Conservation (phyloP, 1,140 invertebrate species). For the Habropoda laboriosa region DNA sequence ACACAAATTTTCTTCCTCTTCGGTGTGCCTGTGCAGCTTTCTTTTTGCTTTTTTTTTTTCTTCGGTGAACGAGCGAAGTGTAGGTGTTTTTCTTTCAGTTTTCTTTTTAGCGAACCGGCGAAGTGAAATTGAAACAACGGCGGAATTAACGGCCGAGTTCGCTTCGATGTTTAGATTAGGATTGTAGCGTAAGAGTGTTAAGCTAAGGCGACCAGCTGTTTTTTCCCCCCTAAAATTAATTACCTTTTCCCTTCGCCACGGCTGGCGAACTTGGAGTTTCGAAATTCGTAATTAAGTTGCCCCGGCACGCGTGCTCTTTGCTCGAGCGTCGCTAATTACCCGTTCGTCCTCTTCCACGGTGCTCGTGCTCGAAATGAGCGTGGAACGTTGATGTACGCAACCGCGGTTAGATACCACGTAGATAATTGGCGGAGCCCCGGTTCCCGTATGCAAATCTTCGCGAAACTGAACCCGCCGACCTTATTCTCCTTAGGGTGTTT, state of each 20-base stretch:
- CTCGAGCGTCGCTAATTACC: slow-evolving; percentile 31
- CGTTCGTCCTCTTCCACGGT: slow-evolving; percentile 2
- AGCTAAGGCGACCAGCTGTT: not conserved
- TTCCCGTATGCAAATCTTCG: slow-evolving; percentile 5
- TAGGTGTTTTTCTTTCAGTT: too few species aligned
- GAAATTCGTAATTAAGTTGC: slow-evolving; percentile 42
- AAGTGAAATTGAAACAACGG: too few species aligned
- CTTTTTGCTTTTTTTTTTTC: not conserved
- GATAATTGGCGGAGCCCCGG: not conserved
- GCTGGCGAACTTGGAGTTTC: slow-evolving; percentile 1
- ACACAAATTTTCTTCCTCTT: too few species aligned
- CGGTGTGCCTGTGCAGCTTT: not conserved
- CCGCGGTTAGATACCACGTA: not conserved
- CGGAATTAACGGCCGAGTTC: too few species aligned
- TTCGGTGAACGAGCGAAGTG: not conserved
- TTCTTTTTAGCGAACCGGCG: too few species aligned
- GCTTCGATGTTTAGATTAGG: too few species aligned
- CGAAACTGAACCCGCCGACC: not conserved
- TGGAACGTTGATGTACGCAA: slow-evolving; percentile 3
- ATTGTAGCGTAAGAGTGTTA: not conserved
- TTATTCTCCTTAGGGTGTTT: not conserved
- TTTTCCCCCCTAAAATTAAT: slow-evolving; percentile 27
- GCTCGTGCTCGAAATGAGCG: slow-evolving; percentile 1
- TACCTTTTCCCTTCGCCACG: slow-evolving; percentile 3
- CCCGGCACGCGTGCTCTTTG: slow-evolving; percentile 16